Conservation (phyloP, 2,113 vertebrate species). For the Gadus macrocephalus region DNA sequence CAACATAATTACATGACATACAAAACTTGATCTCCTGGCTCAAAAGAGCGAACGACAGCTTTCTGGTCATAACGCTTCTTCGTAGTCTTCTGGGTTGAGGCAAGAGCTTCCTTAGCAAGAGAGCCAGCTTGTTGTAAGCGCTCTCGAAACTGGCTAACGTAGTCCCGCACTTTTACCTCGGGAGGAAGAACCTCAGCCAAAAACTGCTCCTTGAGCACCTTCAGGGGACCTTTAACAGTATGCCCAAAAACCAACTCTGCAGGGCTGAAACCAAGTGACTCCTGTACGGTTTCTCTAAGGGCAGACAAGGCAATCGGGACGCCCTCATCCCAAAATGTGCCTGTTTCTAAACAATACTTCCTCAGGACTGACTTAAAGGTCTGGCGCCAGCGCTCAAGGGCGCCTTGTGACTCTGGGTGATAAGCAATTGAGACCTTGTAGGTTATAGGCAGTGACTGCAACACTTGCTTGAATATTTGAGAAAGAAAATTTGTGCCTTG, state of each 20-base stretch:
- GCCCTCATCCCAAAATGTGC: not conserved
- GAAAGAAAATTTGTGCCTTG: slow-evolving; percentile 18
- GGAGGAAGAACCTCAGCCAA: no score
- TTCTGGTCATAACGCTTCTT: slow-evolving; percentile 7
- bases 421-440: not conserved
- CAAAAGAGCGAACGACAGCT: not conserved
- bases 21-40: no score
- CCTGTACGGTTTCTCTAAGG: not conserved
- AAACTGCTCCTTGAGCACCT: no score
- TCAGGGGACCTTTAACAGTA: no score
- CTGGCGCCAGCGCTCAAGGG: slow-evolving; percentile 7
- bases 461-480: not conserved
- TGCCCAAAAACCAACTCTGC: not conserved
- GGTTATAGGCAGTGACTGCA: not conserved
- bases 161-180: not conserved
- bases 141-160: slow-evolving; percentile 12
- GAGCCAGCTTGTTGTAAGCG: not conserved
- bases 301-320: no score
- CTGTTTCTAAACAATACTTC: slow-evolving; percentile 5
- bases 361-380: slow-evolving; percentile 6
- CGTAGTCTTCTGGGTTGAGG: not conserved
- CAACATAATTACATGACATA: no score
- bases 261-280: not conserved
- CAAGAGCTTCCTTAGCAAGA: not conserved
- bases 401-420: slow-evolving; percentile 16